Evolutionary conservation across 2,797 vertebrate genomes (phyloP).

Genomic region (Xyrichtys novacula): DNA sequence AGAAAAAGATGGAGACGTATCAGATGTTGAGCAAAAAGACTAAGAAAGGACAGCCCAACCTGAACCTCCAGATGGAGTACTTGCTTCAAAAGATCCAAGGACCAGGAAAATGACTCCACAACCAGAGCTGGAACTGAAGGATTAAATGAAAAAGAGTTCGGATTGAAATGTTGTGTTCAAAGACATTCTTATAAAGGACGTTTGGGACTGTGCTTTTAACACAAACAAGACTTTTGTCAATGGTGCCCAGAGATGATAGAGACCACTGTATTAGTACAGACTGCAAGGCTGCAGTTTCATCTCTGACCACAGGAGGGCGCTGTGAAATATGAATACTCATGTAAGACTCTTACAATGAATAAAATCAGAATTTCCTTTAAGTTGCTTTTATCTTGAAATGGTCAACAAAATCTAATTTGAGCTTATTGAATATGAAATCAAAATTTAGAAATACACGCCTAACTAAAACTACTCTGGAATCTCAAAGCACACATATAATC

Average conservation of each 20-base stretch:
- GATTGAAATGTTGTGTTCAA: not conserved
- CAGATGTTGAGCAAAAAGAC: slow-evolving; percentile 93
- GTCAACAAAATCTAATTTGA: not conserved
- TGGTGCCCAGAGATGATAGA: not conserved
- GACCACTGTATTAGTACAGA: not conserved
- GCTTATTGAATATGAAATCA: no score
- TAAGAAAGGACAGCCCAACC: slow-evolving; percentile 95
- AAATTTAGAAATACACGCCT: no score
- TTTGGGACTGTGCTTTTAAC: not conserved
- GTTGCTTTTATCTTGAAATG: slow-evolving; percentile 9
- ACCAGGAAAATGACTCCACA: slow-evolving; percentile 59
- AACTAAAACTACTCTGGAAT: no score
- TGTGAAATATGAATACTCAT: slow-evolving; percentile 14
- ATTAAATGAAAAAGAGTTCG: not conserved
- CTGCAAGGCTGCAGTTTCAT: not conserved
- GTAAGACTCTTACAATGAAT: slow-evolving; percentile 1
- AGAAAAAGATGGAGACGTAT: slow-evolving; percentile 92
- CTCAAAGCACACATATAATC: no score
- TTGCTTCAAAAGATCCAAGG: slow-evolving; percentile 95
- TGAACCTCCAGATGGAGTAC: slow-evolving; percentile 95
- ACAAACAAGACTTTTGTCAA: not conserved
- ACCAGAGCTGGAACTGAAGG: not conserved
- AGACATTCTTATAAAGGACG: not conserved
- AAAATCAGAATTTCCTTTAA: slow-evolving; percentile 30
- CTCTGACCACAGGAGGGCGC: slow-evolving; percentile 68